Conservation (phyloP, 2,888 invertebrate genomes). For the Dryomyza anilis region DNA sequence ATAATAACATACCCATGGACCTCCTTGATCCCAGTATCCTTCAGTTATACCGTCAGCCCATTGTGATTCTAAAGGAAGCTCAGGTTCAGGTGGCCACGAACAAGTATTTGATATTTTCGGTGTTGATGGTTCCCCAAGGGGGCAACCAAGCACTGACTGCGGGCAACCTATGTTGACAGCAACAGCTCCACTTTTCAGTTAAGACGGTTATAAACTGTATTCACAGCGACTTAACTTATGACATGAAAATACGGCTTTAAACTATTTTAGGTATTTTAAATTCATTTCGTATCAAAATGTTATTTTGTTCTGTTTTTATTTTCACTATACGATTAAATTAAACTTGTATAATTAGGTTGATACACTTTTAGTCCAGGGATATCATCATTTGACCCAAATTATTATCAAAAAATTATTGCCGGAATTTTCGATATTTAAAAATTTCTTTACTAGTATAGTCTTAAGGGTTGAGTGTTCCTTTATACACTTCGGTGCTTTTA, state of each 20-base stretch:
- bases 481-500: too few species aligned
- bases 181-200: background rate
- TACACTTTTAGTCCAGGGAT: too few species aligned
- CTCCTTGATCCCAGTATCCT: conserved; percentile 53
- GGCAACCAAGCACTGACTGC: conserved; percentile 52
- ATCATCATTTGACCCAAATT: too few species aligned
- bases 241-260: background rate
- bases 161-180: conserved; percentile 53
- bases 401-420: too few species aligned
- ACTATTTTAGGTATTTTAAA: too few species aligned
- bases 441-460: too few species aligned
- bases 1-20: conserved; percentile 49
- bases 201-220: conserved; percentile 17
- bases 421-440: too few species aligned
- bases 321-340: too few species aligned
- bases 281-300: too few species aligned
- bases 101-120: conserved; percentile 45
- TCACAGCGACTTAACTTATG: background rate
- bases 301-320: too few species aligned
- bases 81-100: conserved; percentile 50
- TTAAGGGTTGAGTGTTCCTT: too few species aligned
- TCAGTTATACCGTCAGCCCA: conserved; percentile 52
- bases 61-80: conserved; percentile 51
- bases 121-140: conserved; percentile 48
- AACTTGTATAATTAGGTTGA: too few species aligned